A percentile compares a stretch with the other conserved stretches of the same genome.
These are phyloP conservation scores for Peromyscus eremicus DNA, from an alignment of 2,797 vertebrate genomes.

Conservation along the genomic window DNA sequence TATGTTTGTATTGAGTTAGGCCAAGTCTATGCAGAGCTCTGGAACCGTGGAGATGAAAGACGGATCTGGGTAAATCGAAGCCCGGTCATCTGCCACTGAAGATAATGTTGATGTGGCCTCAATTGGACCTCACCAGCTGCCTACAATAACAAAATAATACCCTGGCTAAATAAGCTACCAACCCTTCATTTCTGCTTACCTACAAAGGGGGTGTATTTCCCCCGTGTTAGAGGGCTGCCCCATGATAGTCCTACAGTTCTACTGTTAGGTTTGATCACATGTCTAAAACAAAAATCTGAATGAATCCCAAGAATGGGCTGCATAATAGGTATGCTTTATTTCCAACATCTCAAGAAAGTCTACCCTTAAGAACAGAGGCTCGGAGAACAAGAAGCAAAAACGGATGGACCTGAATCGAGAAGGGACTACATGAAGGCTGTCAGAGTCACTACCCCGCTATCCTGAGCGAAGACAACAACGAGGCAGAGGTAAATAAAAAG, in stretches of 20 bases:
- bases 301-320: background rate
- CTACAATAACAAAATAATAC: conserved; percentile 12
- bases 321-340: background rate
- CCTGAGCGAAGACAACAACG: background rate
- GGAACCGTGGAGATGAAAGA: conserved; percentile 19
- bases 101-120: conserved; percentile 30
- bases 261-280: background rate
- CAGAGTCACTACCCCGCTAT: background rate
- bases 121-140: background rate
- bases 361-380: background rate
- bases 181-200: conserved; percentile 5
- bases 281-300: background rate
- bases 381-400: background rate
- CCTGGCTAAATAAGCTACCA: background rate
- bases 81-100: background rate
- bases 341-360: background rate
- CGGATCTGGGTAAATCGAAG: conserved; percentile 32
- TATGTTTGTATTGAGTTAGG: conserved; percentile 62
- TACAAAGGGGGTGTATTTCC: background rate
- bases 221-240: background rate
- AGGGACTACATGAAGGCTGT: background rate
- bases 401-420: background rate
- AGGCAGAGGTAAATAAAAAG: background rate
- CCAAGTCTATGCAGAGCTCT: conserved; percentile 24
- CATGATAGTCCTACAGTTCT: background rate